Conservation (phyloP, 2,888 invertebrate species). For the Habroteleia sp. region DNA sequence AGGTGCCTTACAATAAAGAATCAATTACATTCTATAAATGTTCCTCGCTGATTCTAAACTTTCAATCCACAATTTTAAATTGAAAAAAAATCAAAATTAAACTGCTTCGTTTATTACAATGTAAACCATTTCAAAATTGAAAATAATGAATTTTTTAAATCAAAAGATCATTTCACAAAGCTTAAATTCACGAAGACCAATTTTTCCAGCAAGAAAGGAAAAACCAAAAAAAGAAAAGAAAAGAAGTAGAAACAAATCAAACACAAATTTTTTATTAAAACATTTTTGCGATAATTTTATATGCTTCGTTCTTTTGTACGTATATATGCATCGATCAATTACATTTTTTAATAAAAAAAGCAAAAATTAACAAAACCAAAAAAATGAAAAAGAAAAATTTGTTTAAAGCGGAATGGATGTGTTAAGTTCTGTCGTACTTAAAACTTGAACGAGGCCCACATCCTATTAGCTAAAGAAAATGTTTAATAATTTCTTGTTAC, state of each 20-base stretch:
- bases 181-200: too few relatives aligned
- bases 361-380: neutral
- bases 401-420: constrained; percentile 27
- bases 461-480: constrained; percentile 29
- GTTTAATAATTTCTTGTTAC: constrained; percentile 56
- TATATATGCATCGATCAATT: neutral
- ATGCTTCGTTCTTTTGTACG: constrained; percentile 6
- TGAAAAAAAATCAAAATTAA: constrained; percentile 2
- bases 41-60: constrained; percentile 36
- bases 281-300: neutral
- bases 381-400: constrained; percentile 13
- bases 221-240: too few relatives aligned
- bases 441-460: constrained; percentile 20
- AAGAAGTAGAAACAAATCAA: constrained; percentile 18
- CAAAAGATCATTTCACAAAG: too few relatives aligned
- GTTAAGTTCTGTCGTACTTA: constrained; percentile 35
- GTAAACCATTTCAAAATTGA: constrained; percentile 34
- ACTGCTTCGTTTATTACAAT: neutral
- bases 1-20: constrained; percentile 40
- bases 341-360: constrained; percentile 7
- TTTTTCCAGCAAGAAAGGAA: constrained; percentile 3
- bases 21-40: constrained; percentile 25
- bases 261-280: neutral
- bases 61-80: constrained; percentile 3
- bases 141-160: neutral